Evolutionary conservation across 2,113 vertebrate species (phyloP), one percentile per base, ranked within the genome.

Genomic region (Ochotona princeps): DNA sequence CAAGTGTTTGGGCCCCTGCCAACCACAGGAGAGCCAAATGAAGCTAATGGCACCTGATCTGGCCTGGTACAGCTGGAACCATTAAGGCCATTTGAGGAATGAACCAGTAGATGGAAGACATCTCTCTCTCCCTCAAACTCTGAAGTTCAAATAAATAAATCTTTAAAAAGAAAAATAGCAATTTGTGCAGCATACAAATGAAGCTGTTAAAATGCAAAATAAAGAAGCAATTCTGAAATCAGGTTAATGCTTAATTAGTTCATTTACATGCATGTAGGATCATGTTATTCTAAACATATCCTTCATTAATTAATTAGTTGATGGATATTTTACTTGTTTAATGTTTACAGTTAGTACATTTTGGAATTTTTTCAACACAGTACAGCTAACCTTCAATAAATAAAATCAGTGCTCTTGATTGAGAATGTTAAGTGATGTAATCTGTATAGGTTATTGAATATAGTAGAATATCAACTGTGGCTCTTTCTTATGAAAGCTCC

Each of bases 291-390:
- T 87, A 44, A 70, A 69, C 49, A 89, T 51, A 85, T 13, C 11
- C 20, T 49, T 67, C 67, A 74, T 75, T 91, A 63, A 91, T 83
- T 60, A 67, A 87, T 78, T 61, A 74, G 25, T 81, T 61, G 60
- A 60, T 74, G 30, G 23, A 10, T 32, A 69, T 44, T n/a, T 60
- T 74, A 54, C 75, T 80, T 54, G 44, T 73, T 80, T 89, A 67
- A 35, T 74, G 60, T 38, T 84, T 89, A 51, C n/a, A 89, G 8
- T 28, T 60, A 15, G 51, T 51, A 11, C 26, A 74, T 81, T 54
- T 85, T 49, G 30, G 51, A 81, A 51, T 51, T 74, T 67, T 38
- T 80, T 84, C 26, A 74, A 65, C 17, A 17, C 54, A n/a, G 21
- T 2, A 83, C 26, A 51, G 44, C n/a, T 70, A 70, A 54, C 17